These are phyloP conservation scores for Sus scrofa DNA, from an alignment of 2,113 vertebrate genomes.

Conservation along the genomic window T2T-Sscrofa CM000813.6:108103501-108104000, in stretches of 20 bases:
- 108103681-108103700: background rate
- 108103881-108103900: no score
- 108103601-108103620: background rate
- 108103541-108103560: background rate
- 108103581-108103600: background rate
- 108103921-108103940: no score
- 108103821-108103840: background rate
- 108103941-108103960: no score
- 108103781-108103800: background rate
- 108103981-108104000: no score
- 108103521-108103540: background rate
- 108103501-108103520: background rate
- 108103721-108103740: background rate
- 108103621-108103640: background rate
- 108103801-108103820: background rate
- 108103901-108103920: no score
- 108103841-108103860: no score
- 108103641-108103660: background rate
- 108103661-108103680: background rate
- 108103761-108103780: background rate
- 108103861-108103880: no score
- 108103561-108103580: background rate
- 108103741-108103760: background rate
- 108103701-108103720: background rate
- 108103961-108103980: no score